Base-by-base conservation (phyloP, 2,888 invertebrate species). In the Pyrochroa serraticornis region DNA sequence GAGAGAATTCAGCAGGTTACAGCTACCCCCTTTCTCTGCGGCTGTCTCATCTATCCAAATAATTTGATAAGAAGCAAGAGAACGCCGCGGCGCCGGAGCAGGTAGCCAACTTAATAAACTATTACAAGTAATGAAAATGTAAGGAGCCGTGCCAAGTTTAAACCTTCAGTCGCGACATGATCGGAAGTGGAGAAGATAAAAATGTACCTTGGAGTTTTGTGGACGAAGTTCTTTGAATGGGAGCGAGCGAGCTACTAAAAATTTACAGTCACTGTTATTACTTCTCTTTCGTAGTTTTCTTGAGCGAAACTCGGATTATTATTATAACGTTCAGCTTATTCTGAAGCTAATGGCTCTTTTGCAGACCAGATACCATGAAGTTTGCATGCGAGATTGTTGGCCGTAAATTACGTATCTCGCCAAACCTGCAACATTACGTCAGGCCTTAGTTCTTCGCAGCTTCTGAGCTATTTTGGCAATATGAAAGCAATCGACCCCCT, bases 291-390 rank as follows among this genome's bases (percentile, higher is more conserved):
- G 48, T 56, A 56, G 50, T 56, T 56, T 56, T 56, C 44, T 42
- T 39, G 41, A 38, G 37, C 42, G 30, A 55, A 42, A 44, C 50
- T 56, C 34, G 44, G 49, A 61, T 61, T 61, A 48, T 58, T 45
- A 51, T 57, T 41, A 46, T 58, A 56, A 49, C 53, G 41, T 53
- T 45, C 41, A 32, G 44, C 51, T 44, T 44, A 31, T 51, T 37
- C 53, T 48, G 52, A 52, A 54, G 39, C 50, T 60, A 60, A 64
- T 64, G 64, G 62, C 58, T 62, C 53, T 51, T 50, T 64, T 60
- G 60, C 58, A 58, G 53, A 39, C 48, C 51, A 59, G 59, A 37
- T 50, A 58, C 58, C 54, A 58, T 64, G 60, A 60, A 55, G 58
- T 55, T 46, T 58, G 62, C 60, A 60, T 58, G 55, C 55, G 37